These are phyloP conservation scores for Drosophila hydei DNA, from an alignment of 1,140 invertebrate species.

Conservation along the genomic window DNA sequence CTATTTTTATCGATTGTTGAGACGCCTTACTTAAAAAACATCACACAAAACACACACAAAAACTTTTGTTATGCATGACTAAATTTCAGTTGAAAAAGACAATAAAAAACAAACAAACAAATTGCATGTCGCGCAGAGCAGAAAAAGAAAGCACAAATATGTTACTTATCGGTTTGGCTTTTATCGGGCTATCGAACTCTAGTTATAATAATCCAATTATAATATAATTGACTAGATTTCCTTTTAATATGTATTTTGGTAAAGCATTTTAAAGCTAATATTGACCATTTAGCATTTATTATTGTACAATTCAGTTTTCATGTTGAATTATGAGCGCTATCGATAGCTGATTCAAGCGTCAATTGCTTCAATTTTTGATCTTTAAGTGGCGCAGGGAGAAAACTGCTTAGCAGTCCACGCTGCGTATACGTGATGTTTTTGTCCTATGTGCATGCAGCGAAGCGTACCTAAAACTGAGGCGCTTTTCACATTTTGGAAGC, in stretches of 20 bases:
- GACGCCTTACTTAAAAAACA: constrained; percentile 21
- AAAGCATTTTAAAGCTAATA: too few relatives aligned
- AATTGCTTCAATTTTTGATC: background rate
- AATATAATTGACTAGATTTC: background rate
- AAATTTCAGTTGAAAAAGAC: constrained; percentile 23
- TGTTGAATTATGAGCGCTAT: background rate
- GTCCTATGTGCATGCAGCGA: constrained; percentile 23
- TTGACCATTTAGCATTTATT: too few relatives aligned
- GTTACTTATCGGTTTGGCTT: background rate
- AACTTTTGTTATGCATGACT: constrained; percentile 34
- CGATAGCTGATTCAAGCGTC: background rate
- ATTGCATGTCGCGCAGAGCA: background rate
- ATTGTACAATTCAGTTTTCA: too few relatives aligned
- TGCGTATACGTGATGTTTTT: constrained; percentile 47
- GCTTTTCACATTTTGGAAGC: constrained; percentile 32
- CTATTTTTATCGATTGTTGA: constrained; percentile 70
- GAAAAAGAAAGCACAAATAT: constrained; percentile 11
- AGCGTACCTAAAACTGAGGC: constrained; percentile 50
- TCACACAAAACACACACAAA: constrained; percentile 6
- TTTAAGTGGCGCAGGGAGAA: background rate
- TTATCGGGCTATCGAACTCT: constrained; percentile 2
- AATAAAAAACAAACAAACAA: constrained; percentile 19
- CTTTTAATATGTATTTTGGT: too few relatives aligned
- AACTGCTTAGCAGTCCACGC: constrained; percentile 1
- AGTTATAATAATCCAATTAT: background rate